Base-by-base conservation (phyloP, 1,140 invertebrate species). In the Epicauta chinensis region DNA sequence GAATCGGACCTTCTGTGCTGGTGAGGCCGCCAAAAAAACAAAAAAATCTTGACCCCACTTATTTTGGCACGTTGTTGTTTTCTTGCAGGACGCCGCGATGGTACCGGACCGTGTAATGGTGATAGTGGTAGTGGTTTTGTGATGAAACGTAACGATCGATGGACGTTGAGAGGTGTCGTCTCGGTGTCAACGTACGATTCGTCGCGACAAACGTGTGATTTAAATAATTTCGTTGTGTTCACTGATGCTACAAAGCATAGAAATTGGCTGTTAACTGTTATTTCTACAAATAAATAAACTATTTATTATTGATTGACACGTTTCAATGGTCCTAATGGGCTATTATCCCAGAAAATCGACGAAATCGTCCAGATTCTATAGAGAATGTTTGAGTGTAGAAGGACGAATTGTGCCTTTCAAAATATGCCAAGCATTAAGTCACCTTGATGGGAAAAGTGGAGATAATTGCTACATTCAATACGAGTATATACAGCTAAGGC, bases 1-100 rank as follows among this genome's bases (percentile, higher is more conserved):
- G 0, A 70, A 77, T 12, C 77, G 71, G 7, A 84, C 78, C 3
- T 71, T 80, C 30, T 79, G 78, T 63, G 78, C 76, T 40, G 78
- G 77, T 78, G 7, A 63, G 60, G 16, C 29, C 29, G 10, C 1
- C 13, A 23, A 7, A 9, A 17, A 31, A n/a, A n/a, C n/a, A n/a
- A n/a, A n/a, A n/a, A n/a, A n/a, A n/a, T n/a, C n/a, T n/a, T n/a
- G n/a, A n/a, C n/a, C n/a, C 4, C 29, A 29, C 2, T 1, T 1
- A 39, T 12, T 39, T 38, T 39, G 3, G 16, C 29, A 15, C 12
- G 10, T 13, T 41, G 43, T 38, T 52, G 39, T 58, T 63, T 44
- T 29, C 3, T 34, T 11, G 3, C 6, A 68, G 71, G 64, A 15
- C 53, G 55, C 23, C 41, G 60, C 41, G 63, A 67, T 45, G 60